Evolutionary conservation across 2,888 invertebrate genomes (phyloP).

Genomic region (Dolichopus griseipennis): DNA sequence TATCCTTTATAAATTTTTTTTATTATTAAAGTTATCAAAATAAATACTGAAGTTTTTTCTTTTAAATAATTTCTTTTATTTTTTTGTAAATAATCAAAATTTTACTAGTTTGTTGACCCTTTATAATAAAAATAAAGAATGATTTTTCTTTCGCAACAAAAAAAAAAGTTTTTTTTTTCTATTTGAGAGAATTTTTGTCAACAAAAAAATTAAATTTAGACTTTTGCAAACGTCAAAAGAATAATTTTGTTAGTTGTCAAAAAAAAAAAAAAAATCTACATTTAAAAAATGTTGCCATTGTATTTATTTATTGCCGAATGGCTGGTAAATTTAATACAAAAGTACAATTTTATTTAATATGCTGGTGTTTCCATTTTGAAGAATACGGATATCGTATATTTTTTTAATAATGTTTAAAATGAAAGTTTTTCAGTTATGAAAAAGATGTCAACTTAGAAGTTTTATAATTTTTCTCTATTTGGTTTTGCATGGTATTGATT

Average conservation of each 20-base stretch:
- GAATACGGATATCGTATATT: no score
- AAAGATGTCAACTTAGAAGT: no score
- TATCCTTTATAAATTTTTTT: not conserved
- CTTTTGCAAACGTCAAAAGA: not conserved
- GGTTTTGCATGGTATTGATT: no score
- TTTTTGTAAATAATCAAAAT: not conserved
- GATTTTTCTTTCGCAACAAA: not conserved
- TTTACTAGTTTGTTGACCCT: not conserved
- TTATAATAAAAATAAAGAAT: not conserved
- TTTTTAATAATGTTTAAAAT: no score
- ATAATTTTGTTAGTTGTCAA: not conserved
- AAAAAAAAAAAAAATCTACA: not conserved
- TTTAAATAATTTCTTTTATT: no score
- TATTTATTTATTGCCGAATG: no score
- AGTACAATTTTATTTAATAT: no score
- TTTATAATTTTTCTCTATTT: no score
- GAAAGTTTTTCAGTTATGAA: no score
- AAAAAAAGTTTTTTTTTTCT: not conserved
- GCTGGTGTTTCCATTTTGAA: no score
- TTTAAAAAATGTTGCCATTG: not conserved
- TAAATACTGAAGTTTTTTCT: not conserved
- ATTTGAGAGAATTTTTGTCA: not conserved
- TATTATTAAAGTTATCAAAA: not conserved
- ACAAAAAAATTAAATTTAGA: constrained; percentile 6
- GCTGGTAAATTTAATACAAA: no score